Base-by-base conservation (phyloP, 1,140 invertebrate genomes). In the Manduca sexta region DNA sequence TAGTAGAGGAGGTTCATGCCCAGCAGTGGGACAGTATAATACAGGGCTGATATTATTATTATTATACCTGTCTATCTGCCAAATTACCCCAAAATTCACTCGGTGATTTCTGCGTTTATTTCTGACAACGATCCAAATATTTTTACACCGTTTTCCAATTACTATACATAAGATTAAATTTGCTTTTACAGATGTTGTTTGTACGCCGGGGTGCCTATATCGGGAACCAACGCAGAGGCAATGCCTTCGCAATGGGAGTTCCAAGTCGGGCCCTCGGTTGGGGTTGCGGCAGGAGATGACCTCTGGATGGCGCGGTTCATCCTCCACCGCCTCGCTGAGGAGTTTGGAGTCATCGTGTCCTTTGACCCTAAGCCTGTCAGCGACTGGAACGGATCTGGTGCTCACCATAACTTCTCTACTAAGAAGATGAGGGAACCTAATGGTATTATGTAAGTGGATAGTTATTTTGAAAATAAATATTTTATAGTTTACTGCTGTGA, bases 211-310 rank as follows among this genome's bases (percentile, higher is more conserved):
- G 90, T 98, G 40, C 93, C 94, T 44, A 95, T 98, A 60, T 90
- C 92, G 47, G 97, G 97, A 5, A 95, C 92, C 2, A 98, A 99
- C 72, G 97, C 96, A 3, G 97, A 98, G 86, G 97, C 98, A n/a
- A 97, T 98, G 95, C 94, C 93, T 30, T 92, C 93, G 17, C 94
- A 95, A 69, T 92, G 91, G 91, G 89, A 91, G 70, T 89, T 85
- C 64, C 89, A 91, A 88, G 91, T 95, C 8, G 94, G 95, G 12
- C 93, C 94, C 0, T 91, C 91, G 49, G 87, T 92, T 57, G 96
- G 97, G 0, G 97, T 98, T 40, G 87, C 87, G 18, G 94, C 93
- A 64, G 93, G 94, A 13, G 97, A 98, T 69, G 93, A 98, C 66
- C 78, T 98, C 12, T 98, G 97, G 97, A 90, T 97, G 39, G 90